Base-by-base conservation (phyloP, 2,113 vertebrate species). In the Charadrius vociferus region DNA sequence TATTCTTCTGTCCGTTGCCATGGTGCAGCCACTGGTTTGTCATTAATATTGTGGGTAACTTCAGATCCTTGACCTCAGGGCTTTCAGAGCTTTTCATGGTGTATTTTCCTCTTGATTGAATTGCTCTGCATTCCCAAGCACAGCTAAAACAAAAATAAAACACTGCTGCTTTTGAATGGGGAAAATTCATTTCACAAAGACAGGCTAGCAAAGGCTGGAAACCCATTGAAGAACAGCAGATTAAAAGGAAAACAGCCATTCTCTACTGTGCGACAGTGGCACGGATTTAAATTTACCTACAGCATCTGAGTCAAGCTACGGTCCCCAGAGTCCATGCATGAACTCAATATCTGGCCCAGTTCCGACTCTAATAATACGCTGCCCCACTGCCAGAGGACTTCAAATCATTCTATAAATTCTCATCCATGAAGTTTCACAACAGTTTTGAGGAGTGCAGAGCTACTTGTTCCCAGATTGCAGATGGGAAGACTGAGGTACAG, bases 21-120 rank as follows among this genome's bases (percentile, higher is more conserved):
- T 97, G 96, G 97, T 71, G 75, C 94, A 93, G 86, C 88, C 81
- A 74, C 91, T 97, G 95, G 93, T 96, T 97, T 96, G 97, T 97
- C 96, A 96, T 96, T 97, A 96, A 98, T 97, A 97, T 95, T 96
- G 96, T 98, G 97, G 96, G 97, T 97, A 98, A 97, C 97, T 97
- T 98, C 97, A 94, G 97, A 97, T 97, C 97, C 96, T 97, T 97
- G 96, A 98, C 96, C 95, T 97, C 92, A 37, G 85, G 96, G 95
- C 95, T 98, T 97, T 97, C 96, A 98, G 61, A 91, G 94, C 97
- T 96, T 98, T 97, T 98, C 95, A 98, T 86, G 95, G 96, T 92
- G 92, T 97, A 96, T 97, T 98, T 98, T 96, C 95, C 97, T 96
- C 97, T 96, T 94, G 96, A 98, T 97, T 97, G 97, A 97, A 96